Conservation (phyloP, 1,140 invertebrate species). For the Drosophila teissieri region DNA sequence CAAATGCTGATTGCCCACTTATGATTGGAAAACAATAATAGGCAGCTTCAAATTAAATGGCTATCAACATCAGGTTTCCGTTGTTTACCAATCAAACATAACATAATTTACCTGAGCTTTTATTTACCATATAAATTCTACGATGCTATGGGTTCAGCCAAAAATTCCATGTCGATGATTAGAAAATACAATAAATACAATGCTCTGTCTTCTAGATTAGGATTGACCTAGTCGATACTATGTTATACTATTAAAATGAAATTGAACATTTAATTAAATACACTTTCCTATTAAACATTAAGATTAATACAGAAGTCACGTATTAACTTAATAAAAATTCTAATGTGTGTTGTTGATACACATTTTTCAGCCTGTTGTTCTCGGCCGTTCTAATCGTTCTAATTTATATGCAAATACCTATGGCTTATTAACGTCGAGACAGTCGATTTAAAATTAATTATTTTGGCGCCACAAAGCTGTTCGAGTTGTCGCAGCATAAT, state of each 20-base stretch:
- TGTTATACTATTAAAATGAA: not conserved
- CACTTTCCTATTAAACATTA: no score
- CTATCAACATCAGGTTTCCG: slow-evolving; percentile 49
- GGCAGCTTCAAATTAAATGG: slow-evolving; percentile 21
- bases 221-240: no score
- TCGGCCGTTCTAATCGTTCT: slow-evolving; percentile 72
- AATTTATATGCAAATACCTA: slow-evolving; percentile 78
- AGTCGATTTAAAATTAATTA: slow-evolving; percentile 70
- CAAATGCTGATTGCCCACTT: slow-evolving; percentile 40
- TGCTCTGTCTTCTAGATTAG: not conserved
- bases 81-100: slow-evolving; percentile 47
- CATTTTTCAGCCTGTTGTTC: slow-evolving; percentile 39
- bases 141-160: slow-evolving; percentile 9
- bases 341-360: slow-evolving; percentile 32
- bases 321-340: slow-evolving; percentile 9
- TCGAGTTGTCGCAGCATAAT: slow-evolving; percentile 37
- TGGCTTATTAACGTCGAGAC: slow-evolving; percentile 66
- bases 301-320: slow-evolving; percentile 12
- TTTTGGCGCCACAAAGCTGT: slow-evolving; percentile 63
- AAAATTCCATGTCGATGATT: slow-evolving; percentile 5
- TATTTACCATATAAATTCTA: slow-evolving; percentile 28
- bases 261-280: not conserved
- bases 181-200: not conserved
- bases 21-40: slow-evolving; percentile 25
- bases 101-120: slow-evolving; percentile 20